Percentiles rank a stretch among this genome's conserved stretches.
Evolutionary conservation across 2,888 invertebrate genomes (phyloP).

Genomic region (Stramonita haemastoma): DNA sequence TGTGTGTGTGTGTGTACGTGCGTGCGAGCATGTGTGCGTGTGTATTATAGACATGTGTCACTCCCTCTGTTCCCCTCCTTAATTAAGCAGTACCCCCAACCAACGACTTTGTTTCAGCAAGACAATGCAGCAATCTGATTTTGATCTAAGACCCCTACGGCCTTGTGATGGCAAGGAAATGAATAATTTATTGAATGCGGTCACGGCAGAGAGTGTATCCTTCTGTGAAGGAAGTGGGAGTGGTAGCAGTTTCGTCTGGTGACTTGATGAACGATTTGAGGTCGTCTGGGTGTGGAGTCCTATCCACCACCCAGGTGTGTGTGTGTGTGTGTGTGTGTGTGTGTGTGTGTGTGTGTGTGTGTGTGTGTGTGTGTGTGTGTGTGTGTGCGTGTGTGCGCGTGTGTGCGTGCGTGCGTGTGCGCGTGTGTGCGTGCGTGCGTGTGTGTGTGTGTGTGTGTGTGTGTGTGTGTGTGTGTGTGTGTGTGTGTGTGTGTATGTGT

Average conservation of each 20-base stretch:
- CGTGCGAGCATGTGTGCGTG: no score
- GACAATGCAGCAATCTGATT: neutral
- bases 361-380: constrained; percentile 5
- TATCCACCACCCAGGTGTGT: neutral
- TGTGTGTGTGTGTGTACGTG: no score
- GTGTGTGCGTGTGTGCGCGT: neutral
- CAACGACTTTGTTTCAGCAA: neutral
- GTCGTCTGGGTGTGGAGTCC: no score
- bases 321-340: constrained; percentile 14
- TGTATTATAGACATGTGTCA: no score
- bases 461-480: neutral
- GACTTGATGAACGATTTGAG: no score
- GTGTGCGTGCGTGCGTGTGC: neutral
- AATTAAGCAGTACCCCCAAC: neutral
- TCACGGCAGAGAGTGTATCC: no score
- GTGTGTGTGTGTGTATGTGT: neutral
- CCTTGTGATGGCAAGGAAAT: no score
- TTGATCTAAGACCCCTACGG: no score
- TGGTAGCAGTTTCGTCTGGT: no score
- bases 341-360: neutral
- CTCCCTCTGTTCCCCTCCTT: no score
- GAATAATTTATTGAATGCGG: no score
- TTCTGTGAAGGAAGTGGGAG: no score
- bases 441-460: neutral
- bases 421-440: neutral